phyloP scores from a whole-genome alignment of 2,113 vertebrate species.

The Albula goreensis region DNA sequence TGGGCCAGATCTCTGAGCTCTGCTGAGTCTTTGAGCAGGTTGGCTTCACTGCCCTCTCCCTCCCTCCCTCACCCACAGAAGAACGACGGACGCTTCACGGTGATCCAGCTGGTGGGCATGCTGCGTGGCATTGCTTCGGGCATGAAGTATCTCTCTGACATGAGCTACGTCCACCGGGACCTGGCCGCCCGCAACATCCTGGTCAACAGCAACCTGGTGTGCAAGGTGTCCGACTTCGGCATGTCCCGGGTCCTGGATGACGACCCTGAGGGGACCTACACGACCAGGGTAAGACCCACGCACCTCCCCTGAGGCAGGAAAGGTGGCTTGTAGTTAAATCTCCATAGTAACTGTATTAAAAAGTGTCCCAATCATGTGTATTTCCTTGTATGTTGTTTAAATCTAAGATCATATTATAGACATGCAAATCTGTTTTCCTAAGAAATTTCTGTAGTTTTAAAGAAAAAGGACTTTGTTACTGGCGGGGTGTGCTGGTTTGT shows the following conservation, averaged over 20 bases:
- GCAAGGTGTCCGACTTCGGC: slow-evolving; percentile 97
- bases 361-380: too few species aligned
- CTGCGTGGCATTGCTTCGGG: slow-evolving; percentile 94
- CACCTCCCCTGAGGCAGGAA: background rate
- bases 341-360: too few species aligned
- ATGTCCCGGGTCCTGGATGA: slow-evolving; percentile 95
- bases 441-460: too few species aligned
- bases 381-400: too few species aligned
- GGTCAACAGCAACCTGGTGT: slow-evolving; percentile 97
- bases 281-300: slow-evolving; percentile 78
- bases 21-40: background rate
- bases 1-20: background rate
- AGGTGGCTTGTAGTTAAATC: too few species aligned
- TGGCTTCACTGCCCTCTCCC: background rate
- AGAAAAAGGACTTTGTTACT: too few species aligned
- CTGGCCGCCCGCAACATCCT: slow-evolving; percentile 94
- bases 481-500: background rate
- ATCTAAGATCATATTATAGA: too few species aligned
- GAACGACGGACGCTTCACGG: slow-evolving; percentile 94
- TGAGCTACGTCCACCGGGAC: slow-evolving; percentile 96
- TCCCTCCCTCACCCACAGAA: slow-evolving; percentile 68
- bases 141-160: slow-evolving; percentile 98
- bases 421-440: too few species aligned
- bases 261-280: slow-evolving; percentile 93
- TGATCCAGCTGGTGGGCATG: slow-evolving; percentile 97